phyloP scores from a whole-genome alignment of 2,888 invertebrate species.

The Sisyra terminalis region DNA sequence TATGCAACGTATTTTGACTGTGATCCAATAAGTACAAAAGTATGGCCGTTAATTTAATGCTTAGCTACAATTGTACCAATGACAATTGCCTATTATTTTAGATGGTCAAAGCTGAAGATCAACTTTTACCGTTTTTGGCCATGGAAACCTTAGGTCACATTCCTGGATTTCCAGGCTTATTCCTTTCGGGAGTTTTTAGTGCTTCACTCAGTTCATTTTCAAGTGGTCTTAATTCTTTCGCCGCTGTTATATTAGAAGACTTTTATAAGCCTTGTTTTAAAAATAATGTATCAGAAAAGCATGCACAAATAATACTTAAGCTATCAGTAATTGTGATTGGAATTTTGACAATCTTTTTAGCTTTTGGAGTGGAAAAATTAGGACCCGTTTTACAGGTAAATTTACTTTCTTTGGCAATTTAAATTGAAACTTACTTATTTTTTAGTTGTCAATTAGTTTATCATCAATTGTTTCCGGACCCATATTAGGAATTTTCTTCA shows the following conservation, averaged over 20 bases:
- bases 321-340: slow-evolving; percentile 46
- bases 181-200: slow-evolving; percentile 81
- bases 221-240: slow-evolving; percentile 59
- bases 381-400: slow-evolving; percentile 17
- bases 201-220: slow-evolving; percentile 67
- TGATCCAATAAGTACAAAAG: no score
- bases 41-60: slow-evolving; percentile 10
- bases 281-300: no score
- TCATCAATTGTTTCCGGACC: slow-evolving; percentile 50
- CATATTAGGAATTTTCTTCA: slow-evolving; percentile 46
- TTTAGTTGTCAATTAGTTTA: slow-evolving; percentile 39
- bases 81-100: no score
- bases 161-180: slow-evolving; percentile 72
- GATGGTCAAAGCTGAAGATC: slow-evolving; percentile 55
- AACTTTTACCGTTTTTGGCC: slow-evolving; percentile 65
- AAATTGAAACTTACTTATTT: slow-evolving; percentile 9
- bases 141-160: slow-evolving; percentile 66
- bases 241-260: slow-evolving; percentile 58
- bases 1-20: no score
- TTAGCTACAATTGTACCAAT: no score
- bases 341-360: slow-evolving; percentile 40
- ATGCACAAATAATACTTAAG: slow-evolving; percentile 22
- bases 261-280: slow-evolving; percentile 26
- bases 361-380: slow-evolving; percentile 45
- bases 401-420: no score